These are phyloP conservation scores for Artibeus lituratus DNA, from an alignment of 2,797 vertebrate genomes.

Conservation along the genomic window DNA sequence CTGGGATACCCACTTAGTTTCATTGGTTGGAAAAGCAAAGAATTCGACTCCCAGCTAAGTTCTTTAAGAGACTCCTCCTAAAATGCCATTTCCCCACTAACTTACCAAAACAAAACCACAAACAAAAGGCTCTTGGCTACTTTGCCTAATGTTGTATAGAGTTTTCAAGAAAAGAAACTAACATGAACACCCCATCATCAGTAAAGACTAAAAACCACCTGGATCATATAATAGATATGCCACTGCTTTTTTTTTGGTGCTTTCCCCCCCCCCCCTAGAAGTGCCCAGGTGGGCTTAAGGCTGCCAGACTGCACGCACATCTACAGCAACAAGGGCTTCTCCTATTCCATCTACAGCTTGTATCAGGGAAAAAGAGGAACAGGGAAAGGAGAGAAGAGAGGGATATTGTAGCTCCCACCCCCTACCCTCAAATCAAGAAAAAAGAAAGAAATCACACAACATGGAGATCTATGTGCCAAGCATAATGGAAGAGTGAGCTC, in stretches of 20 bases:
- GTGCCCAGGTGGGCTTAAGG: conserved; percentile 77
- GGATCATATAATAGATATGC: conserved; percentile 29
- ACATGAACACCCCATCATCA: conserved; percentile 49
- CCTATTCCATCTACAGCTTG: conserved; percentile 58
- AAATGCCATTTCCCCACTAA: conserved; percentile 54
- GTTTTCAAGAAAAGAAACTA: conserved; percentile 53
- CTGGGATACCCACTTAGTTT: conserved; percentile 54
- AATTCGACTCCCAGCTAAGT: conserved; percentile 62
- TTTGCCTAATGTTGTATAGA: conserved; percentile 21
- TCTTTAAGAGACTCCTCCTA: conserved; percentile 58
- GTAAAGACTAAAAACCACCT: conserved; percentile 52
- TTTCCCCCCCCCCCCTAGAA: too few relatives aligned
- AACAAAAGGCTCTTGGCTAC: conserved; percentile 62
- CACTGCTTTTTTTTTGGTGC: background rate
- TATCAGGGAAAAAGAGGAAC: background rate
- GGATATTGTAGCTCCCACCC: background rate
- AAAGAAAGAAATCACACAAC: conserved; percentile 22
- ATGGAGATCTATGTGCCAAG: conserved; percentile 56
- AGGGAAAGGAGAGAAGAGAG: background rate
- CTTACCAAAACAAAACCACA: conserved; percentile 36
- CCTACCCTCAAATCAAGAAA: background rate
- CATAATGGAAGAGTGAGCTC: conserved; percentile 64
- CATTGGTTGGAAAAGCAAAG: conserved; percentile 65
- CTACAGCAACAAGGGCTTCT: conserved; percentile 67
- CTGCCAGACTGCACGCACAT: conserved; percentile 70